Percentiles rank a stretch among this genome's conserved stretches.
Conservation (phyloP, 2,113 vertebrate species). For the Narcine bancroftii region DNA sequence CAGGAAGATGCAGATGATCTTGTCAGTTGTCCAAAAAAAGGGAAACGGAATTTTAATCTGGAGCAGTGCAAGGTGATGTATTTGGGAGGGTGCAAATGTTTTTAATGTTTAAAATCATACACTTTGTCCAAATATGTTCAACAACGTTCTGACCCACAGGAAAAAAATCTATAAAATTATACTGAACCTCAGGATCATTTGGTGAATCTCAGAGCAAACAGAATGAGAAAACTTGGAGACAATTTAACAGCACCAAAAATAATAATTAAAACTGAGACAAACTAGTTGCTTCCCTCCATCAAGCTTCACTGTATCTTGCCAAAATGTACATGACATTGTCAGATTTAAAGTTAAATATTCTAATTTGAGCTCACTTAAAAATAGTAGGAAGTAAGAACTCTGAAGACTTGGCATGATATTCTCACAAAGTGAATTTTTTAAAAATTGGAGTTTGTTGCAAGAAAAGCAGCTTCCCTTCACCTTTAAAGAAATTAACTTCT, state of each 20-base stretch:
- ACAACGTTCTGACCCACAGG: neutral
- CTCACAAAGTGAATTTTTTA: neutral
- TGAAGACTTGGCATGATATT: neutral
- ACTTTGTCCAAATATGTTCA: neutral
- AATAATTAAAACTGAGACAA: neutral
- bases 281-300: neutral
- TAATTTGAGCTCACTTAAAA: neutral
- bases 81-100: too few species aligned
- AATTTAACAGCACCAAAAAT: neutral
- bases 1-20: too few species aligned
- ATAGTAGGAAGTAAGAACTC: neutral
- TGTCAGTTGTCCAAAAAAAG: too few species aligned
- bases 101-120: neutral
- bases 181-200: neutral
- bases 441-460: too few species aligned
- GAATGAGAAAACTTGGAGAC: neutral
- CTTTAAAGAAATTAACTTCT: neutral
- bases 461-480: neutral
- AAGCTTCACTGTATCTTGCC: neutral
- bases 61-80: too few species aligned
- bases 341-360: neutral
- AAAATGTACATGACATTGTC: neutral
- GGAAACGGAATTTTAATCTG: too few species aligned
- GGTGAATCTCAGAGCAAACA: neutral
- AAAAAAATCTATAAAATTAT: neutral